Evolutionary conservation across 2,888 invertebrate species (phyloP).

Genomic region (Augochlorella aurata): DNA sequence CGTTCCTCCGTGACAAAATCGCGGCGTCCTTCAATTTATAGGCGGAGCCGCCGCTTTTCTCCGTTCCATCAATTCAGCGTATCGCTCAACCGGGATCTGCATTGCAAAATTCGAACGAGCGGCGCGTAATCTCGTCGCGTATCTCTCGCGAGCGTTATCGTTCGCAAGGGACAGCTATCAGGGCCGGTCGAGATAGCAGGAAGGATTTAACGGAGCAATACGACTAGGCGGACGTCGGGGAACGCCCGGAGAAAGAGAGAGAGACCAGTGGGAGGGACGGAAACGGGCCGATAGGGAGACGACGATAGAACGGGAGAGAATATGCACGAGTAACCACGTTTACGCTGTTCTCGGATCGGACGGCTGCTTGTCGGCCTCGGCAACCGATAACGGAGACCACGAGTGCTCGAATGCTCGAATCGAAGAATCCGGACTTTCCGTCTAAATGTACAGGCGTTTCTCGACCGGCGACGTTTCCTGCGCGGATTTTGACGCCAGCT

Average conservation of each 20-base stretch:
- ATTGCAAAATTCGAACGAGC: conserved; percentile 68
- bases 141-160: conserved; percentile 63
- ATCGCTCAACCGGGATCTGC: conserved; percentile 63
- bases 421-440: conserved; percentile 20
- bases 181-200: conserved; percentile 58
- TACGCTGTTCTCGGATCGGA: conserved; percentile 39
- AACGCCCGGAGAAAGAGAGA: not conserved
- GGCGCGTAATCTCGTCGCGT: conserved; percentile 57
- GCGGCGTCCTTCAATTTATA: conserved; percentile 51
- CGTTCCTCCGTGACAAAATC: conserved; percentile 45
- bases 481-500: conserved; percentile 11
- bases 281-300: not conserved
- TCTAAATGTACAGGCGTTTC: conserved; percentile 7
- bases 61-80: conserved; percentile 55
- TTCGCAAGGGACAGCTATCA: conserved; percentile 53
- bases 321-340: conserved; percentile 38
- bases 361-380: conserved; percentile 37
- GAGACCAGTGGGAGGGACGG: not conserved
- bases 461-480: not conserved
- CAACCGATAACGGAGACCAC: conserved; percentile 35
- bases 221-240: conserved; percentile 22
- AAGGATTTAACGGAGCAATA: conserved; percentile 62
- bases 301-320: not conserved
- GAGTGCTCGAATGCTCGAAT: conserved; percentile 20
- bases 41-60: conserved; percentile 36